Evolutionary conservation across 2,888 invertebrate species (phyloP).

Genomic region (Ommatoiulus sabulosus): DNA sequence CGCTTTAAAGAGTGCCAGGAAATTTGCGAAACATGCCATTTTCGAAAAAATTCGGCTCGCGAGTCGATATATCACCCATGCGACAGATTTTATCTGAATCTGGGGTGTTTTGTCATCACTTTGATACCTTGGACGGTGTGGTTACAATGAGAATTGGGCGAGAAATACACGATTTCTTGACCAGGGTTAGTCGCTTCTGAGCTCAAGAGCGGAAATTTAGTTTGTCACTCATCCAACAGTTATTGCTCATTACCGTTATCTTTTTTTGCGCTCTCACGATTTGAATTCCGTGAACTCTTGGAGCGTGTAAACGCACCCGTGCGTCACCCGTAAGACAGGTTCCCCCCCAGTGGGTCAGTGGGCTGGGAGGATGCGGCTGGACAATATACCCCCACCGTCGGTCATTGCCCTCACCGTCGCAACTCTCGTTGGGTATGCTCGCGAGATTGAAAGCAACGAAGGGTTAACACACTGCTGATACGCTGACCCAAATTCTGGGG

Average conservation of each 20-base stretch:
- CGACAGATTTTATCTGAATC: background rate
- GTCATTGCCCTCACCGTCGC: conserved; percentile 21
- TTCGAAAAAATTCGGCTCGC: background rate
- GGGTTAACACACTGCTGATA: conserved; percentile 45
- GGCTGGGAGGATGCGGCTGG: conserved; percentile 41
- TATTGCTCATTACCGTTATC: background rate
- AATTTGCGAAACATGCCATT: too few species aligned
- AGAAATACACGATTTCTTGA: background rate
- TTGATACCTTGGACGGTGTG: background rate
- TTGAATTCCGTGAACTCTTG: conserved; percentile 12
- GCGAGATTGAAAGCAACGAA: conserved; percentile 38
- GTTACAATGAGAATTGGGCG: background rate
- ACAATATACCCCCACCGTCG: conserved; percentile 35
- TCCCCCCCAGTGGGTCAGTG: conserved; percentile 46
- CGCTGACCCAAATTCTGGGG: conserved; percentile 31
- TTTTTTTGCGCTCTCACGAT: background rate
- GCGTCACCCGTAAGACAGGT: background rate
- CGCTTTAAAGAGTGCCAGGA: too few species aligned
- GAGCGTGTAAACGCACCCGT: conserved; percentile 42
- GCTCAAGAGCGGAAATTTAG: too few species aligned
- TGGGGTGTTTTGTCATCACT: background rate
- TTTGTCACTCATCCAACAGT: background rate
- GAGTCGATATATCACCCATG: background rate
- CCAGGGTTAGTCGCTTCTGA: background rate
- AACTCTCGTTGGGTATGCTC: background rate